Evolutionary conservation across 2,113 vertebrate species (phyloP).

Genomic region (Mustelus asterias): DNA sequence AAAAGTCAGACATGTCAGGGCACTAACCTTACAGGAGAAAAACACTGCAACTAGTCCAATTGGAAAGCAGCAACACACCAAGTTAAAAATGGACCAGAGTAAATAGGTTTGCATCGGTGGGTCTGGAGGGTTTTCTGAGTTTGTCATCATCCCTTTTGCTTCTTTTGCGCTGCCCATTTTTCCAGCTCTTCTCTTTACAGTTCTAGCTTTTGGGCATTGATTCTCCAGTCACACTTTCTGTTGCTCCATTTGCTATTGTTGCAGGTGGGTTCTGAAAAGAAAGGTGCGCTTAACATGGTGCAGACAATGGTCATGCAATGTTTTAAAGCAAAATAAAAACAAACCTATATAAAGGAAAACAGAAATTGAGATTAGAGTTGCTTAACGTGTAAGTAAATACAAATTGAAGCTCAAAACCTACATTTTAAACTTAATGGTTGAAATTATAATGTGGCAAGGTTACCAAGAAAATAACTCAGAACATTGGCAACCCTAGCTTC

Average conservation of each 20-base stretch:
- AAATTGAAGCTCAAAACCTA: background rate
- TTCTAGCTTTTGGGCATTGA: background rate
- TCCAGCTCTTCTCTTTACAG: background rate
- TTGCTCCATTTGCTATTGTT: background rate
- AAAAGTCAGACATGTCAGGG: background rate
- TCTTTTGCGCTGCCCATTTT: background rate
- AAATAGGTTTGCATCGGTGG: background rate
- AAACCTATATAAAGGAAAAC: background rate
- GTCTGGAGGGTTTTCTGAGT: background rate
- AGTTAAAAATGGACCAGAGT: slow-evolving; percentile 12
- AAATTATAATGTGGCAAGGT: background rate
- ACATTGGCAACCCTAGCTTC: background rate
- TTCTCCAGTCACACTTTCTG: background rate
- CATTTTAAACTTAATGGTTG: background rate
- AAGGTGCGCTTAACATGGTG: background rate
- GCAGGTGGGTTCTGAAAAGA: background rate
- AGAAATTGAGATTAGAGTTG: slow-evolving; percentile 2
- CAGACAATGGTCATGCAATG: background rate
- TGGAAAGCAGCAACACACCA: slow-evolving; percentile 28
- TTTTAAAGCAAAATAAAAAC: background rate
- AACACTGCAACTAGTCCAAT: slow-evolving; percentile 16
- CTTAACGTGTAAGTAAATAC: background rate
- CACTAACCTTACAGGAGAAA: slow-evolving; percentile 29
- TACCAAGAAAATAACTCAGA: background rate
- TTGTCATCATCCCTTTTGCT: background rate